Base-by-base conservation (phyloP, 2,113 vertebrate genomes). In the Oncorhynchus masou region DNA sequence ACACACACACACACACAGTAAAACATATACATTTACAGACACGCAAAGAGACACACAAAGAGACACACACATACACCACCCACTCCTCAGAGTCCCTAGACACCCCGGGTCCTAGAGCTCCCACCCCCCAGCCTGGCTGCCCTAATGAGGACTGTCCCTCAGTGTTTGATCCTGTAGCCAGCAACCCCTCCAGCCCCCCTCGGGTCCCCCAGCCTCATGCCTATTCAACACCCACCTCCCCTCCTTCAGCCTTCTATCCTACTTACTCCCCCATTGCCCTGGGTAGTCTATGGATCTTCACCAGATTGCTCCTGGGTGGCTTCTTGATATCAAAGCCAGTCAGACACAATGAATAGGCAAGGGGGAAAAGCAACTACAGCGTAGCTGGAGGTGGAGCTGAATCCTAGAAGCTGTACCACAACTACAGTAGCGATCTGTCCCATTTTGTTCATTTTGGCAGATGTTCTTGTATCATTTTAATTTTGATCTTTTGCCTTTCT, bases 81-180 rank as follows among this genome's bases (percentile, higher is more conserved):
- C 6, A 57, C 19, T 57, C 69, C 15, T 34, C 45, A 69, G 64
- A 75, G 66, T 85, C 86, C 87, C 84, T 13, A 79, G 83, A 91
- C 83, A 76, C 81, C 83, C 48, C 65, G 73, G 85, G 75, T 78
- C 80, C 79, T 27, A 24, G 9, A 4, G 71, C 77, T 68, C 49
- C 66, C 79, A 76, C 6, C 68, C 82, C 81, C 76, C 79, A 81
- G 84, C 84, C 79, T 80, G 68, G 84, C 83, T 82, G 83, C 80
- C 75, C 88, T 94, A 93, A 94, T 92, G 89, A 92, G 89, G 70
- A 77, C 68, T 70, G 81, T 85, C 81, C 80, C 79, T 82, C 74
- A 78, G 74, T 48, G 83, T 92, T 93, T 92, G 90, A 93, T 92
- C 88, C 86, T 59, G 75, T 79, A 86, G 77, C 86, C 39, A 45